Conservation (phyloP, 64 coral and sea anemone species). For the Actinia equina region DNA sequence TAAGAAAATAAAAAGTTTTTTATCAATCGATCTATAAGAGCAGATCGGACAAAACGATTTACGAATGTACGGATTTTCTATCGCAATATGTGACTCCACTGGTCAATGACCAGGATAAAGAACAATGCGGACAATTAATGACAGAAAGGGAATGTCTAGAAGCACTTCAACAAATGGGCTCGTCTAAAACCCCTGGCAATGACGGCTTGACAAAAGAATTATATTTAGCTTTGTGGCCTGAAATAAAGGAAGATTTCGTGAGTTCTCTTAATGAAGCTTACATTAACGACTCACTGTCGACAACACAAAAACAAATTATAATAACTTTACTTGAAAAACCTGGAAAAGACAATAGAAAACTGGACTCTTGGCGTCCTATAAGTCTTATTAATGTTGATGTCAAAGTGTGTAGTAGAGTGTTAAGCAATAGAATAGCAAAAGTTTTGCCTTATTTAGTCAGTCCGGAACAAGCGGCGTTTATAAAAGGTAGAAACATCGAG, state of each 20-base stretch:
- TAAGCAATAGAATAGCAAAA: background rate
- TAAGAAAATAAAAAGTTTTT: too few species aligned
- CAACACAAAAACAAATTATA: background rate
- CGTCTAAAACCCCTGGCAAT: slow-evolving; percentile 9
- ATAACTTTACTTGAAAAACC: background rate
- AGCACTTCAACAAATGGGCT: slow-evolving; percentile 4
- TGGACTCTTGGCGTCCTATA: background rate
- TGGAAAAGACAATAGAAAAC: slow-evolving; percentile 2
- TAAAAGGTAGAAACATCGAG: slow-evolving; percentile 5
- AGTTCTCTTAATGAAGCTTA: background rate
- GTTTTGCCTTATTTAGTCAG: background rate
- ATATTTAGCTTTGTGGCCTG: background rate
- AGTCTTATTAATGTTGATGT: background rate
- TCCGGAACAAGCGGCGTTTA: background rate
- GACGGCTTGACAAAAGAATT: slow-evolving; percentile 13
- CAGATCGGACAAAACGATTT: background rate
- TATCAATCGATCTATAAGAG: too few species aligned
- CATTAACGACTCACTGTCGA: background rate
- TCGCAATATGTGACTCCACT: background rate
- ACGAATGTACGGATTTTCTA: background rate
- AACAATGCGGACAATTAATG: background rate
- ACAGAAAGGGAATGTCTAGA: background rate
- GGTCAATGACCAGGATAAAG: background rate
- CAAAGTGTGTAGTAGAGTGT: background rate
- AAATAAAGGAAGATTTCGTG: background rate